phyloP scores from a whole-genome alignment of 2,113 vertebrate genomes.

The Sebastes schlegelii region DNA sequence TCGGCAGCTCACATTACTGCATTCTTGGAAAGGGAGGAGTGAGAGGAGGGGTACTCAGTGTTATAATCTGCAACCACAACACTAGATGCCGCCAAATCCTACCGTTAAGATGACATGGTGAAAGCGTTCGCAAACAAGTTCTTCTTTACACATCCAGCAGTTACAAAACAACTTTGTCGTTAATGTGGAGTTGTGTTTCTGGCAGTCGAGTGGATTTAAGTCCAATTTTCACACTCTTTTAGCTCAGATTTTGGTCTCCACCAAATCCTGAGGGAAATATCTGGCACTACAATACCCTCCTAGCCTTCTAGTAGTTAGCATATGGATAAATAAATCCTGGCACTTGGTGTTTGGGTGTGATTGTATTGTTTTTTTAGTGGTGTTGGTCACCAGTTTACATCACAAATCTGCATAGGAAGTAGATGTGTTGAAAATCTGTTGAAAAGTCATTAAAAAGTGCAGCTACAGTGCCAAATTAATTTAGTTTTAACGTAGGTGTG shows the following conservation, averaged over 20 bases:
- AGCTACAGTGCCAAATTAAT: neutral
- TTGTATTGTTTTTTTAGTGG: slow-evolving; percentile 9
- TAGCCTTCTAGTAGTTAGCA: neutral
- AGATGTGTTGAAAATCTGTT: slow-evolving; percentile 11
- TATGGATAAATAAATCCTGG: neutral
- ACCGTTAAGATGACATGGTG: too few species aligned
- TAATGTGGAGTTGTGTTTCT: neutral
- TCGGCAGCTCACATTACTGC: too few species aligned
- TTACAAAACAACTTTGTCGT: neutral
- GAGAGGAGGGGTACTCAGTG: too few species aligned
- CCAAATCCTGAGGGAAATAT: neutral
- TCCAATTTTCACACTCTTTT: neutral
- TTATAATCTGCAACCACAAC: too few species aligned
- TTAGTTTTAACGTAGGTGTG: slow-evolving; percentile 4
- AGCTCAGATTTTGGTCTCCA: neutral
- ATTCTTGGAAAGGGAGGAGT: too few species aligned
- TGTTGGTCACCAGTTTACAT: slow-evolving; percentile 9
- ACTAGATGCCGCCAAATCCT: too few species aligned
- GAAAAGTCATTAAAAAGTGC: slow-evolving; percentile 42
- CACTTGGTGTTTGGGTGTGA: neutral
- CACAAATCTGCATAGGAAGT: neutral
- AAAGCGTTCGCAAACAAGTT: neutral
- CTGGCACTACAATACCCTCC: too few species aligned
- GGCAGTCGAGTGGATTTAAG: neutral
- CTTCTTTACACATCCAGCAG: neutral